Conservation (phyloP, 1,140 invertebrate genomes). For the Artemia franciscana region DNA sequence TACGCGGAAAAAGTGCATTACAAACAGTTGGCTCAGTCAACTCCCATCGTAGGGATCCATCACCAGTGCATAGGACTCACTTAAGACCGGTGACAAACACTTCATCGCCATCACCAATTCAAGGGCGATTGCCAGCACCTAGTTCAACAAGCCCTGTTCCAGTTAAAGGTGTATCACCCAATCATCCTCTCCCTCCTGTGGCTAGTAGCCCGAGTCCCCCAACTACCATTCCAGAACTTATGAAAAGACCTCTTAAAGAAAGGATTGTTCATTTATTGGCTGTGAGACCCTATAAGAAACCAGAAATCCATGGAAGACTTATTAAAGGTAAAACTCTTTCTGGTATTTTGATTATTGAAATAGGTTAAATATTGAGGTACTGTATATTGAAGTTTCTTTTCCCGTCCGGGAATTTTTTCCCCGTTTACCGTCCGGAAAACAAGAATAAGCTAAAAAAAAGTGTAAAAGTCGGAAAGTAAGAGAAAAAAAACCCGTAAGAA, state of each 20-base stretch:
- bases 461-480: no score
- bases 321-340: constrained; percentile 46
- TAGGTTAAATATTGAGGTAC: background rate
- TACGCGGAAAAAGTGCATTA: constrained; percentile 15
- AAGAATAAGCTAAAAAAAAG: no score
- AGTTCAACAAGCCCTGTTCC: background rate
- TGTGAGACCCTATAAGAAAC: constrained; percentile 72
- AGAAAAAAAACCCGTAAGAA: no score
- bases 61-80: constrained; percentile 10
- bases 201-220: constrained; percentile 13
- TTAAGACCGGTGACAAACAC: background rate
- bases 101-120: background rate
- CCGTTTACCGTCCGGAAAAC: no score
- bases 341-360: constrained; percentile 6
- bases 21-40: constrained; percentile 17
- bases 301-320: constrained; percentile 55
- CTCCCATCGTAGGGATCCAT: constrained; percentile 16
- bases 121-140: background rate
- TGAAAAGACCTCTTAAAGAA: constrained; percentile 48
- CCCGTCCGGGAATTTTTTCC: no score
- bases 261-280: constrained; percentile 77
- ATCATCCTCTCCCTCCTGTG: constrained; percentile 12
- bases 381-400: background rate
- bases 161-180: background rate
- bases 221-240: constrained; percentile 30